Conservation (phyloP, 2,888 invertebrate genomes). For the Philereme transversata region DNA sequence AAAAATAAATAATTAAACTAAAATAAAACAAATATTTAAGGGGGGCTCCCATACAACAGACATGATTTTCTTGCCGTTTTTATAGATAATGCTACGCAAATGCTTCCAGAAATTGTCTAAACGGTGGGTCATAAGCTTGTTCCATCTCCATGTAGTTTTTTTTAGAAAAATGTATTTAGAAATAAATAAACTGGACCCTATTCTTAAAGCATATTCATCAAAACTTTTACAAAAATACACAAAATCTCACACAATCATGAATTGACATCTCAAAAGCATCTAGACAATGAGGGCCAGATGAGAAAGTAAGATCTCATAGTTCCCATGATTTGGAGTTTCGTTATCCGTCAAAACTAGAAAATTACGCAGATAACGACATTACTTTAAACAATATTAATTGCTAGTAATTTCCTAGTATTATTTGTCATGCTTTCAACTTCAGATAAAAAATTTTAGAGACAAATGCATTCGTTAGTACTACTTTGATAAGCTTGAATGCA, state of each 20-base stretch:
- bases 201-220: slow-evolving; percentile 7
- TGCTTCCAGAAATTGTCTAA: too few relatives aligned
- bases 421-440: too few relatives aligned
- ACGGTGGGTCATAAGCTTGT: background rate
- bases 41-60: too few relatives aligned
- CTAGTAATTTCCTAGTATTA: slow-evolving; percentile 14
- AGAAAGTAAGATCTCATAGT: slow-evolving; percentile 36
- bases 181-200: background rate
- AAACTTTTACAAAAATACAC: slow-evolving; percentile 9
- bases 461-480: too few relatives aligned
- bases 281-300: slow-evolving; percentile 33
- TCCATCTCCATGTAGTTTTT: too few relatives aligned
- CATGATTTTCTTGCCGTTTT: too few relatives aligned
- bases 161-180: too few relatives aligned
- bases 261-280: slow-evolving; percentile 30
- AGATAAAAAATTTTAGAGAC: too few relatives aligned
- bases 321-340: slow-evolving; percentile 41
- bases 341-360: slow-evolving; percentile 32
- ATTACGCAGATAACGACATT: slow-evolving; percentile 22
- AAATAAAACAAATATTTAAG: too few relatives aligned
- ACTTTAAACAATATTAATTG: slow-evolving; percentile 20
- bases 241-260: slow-evolving; percentile 16
- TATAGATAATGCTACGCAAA: too few relatives aligned
- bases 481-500: too few relatives aligned
- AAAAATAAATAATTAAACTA: too few relatives aligned